Evolutionary conservation across 1,140 invertebrate species (phyloP).

Genomic region (Metaphire vulgaris): DNA sequence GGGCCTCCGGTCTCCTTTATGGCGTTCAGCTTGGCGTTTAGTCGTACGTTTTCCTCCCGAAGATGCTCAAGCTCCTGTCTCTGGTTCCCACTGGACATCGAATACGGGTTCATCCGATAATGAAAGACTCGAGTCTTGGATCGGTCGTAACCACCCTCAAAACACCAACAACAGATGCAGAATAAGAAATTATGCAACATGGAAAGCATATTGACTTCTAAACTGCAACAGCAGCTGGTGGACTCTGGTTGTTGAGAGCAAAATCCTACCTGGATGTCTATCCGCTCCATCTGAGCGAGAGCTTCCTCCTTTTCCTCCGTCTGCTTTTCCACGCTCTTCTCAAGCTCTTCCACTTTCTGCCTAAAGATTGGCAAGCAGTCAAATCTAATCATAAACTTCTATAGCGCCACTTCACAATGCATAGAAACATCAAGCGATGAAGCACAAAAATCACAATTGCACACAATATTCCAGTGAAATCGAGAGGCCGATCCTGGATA

Average conservation of each 20-base stretch:
- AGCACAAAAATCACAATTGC: too few species aligned
- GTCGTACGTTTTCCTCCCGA: slow-evolving; percentile 63
- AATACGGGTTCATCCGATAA: slow-evolving; percentile 70
- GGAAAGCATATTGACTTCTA: too few species aligned
- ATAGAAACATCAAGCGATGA: too few species aligned
- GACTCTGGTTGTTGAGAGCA: too few species aligned
- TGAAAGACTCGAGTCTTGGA: slow-evolving; percentile 51
- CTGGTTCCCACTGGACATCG: slow-evolving; percentile 60
- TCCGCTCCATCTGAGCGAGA: background rate
- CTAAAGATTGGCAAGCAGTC: too few species aligned
- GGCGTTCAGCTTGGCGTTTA: slow-evolving; percentile 50
- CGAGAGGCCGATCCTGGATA: too few species aligned
- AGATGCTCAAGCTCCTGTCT: slow-evolving; percentile 63
- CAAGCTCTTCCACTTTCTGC: background rate
- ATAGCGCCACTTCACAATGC: too few species aligned
- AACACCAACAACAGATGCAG: slow-evolving; percentile 17
- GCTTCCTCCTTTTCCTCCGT: background rate
- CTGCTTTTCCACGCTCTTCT: background rate
- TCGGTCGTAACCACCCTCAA: slow-evolving; percentile 49
- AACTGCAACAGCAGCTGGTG: too few species aligned
- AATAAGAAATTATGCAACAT: too few species aligned
- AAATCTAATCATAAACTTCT: too few species aligned
- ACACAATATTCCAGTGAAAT: too few species aligned
- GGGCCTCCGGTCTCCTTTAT: slow-evolving; percentile 42
- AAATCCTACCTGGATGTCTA: background rate